Evolutionary conservation across 2,113 vertebrate species (phyloP).

Genomic region (Apteryx mantelli): DNA sequence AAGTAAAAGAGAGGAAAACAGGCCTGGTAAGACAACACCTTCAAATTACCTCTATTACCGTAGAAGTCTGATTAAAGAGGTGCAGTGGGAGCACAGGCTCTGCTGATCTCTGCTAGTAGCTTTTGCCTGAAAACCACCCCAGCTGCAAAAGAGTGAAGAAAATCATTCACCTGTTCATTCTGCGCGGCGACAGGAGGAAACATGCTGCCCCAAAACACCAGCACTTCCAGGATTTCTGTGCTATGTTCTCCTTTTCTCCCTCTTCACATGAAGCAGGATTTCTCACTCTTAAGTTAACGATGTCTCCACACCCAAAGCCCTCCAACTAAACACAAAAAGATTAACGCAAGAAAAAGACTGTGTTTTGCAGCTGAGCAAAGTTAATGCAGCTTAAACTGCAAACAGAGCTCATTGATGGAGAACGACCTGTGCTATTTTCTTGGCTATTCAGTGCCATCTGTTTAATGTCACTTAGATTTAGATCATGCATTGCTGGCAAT

Average conservation of each 20-base stretch:
- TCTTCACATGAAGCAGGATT: not conserved
- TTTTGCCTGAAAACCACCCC: not conserved
- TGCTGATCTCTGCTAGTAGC: not conserved
- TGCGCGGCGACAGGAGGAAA: not conserved
- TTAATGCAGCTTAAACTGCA: not conserved
- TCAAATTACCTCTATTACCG: not conserved
- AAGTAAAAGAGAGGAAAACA: not conserved
- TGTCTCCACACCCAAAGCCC: not conserved
- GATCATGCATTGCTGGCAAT: not conserved
- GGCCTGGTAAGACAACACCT: not conserved
- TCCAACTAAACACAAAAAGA: not conserved
- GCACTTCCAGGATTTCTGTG: not conserved
- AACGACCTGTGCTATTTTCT: not conserved
- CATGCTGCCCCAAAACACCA: not conserved
- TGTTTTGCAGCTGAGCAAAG: not conserved
- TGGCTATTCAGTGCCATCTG: not conserved
- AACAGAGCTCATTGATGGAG: not conserved
- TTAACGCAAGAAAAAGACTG: not conserved
- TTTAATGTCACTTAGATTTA: conserved; percentile 10
- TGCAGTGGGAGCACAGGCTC: not conserved
- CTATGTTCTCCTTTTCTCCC: not conserved
- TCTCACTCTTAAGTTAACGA: not conserved
- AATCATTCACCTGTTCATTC: not conserved
- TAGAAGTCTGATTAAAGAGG: not conserved
- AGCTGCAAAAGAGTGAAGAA: not conserved